Percentiles rank a stretch among this genome's conserved stretches.
These are phyloP conservation scores for Gisinianus flammeolus DNA, from an alignment of 2,888 invertebrate genomes.

Conservation along the genomic window DNA sequence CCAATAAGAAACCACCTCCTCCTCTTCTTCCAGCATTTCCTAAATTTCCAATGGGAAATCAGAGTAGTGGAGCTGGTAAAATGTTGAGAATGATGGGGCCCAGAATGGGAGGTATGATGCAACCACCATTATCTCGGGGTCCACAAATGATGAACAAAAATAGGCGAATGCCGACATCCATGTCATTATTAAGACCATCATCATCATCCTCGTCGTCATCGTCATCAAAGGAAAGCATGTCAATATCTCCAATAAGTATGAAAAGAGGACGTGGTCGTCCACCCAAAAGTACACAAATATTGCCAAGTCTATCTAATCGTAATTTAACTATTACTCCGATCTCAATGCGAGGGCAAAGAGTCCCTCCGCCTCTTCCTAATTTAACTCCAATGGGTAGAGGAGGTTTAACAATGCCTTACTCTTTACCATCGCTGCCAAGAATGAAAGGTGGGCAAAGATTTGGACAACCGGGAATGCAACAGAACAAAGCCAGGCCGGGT, in stretches of 20 bases:
- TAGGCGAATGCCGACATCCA: constrained; percentile 3
- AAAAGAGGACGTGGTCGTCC: constrained; percentile 47
- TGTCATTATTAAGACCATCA: constrained; percentile 5
- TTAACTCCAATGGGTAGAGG: constrained; percentile 45
- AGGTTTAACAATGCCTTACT: not conserved
- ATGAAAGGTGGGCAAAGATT: constrained; percentile 35
- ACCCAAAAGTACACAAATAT: constrained; percentile 34
- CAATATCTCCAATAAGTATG: constrained; percentile 43
- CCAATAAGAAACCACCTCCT: constrained; percentile 40
- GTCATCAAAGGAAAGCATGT: constrained; percentile 35
- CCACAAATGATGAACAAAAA: not conserved
- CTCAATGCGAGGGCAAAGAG: constrained; percentile 41
- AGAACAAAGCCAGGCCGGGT: not conserved
- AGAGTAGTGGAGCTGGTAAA: not conserved
- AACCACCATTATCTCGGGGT: constrained; percentile 25
- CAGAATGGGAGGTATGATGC: constrained; percentile 13
- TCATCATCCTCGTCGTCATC: not conserved
- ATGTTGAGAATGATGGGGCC: constrained; percentile 20
- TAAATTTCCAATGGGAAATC: constrained; percentile 34
- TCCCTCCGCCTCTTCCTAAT: constrained; percentile 50
- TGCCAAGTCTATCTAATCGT: constrained; percentile 45
- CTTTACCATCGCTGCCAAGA: constrained; percentile 12
- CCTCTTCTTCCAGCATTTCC: constrained; percentile 39
- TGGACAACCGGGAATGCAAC: not conserved
- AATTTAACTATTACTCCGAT: constrained; percentile 54